A percentile compares a stretch with the other conserved stretches of the same genome.
Conservation (phyloP, 2,888 invertebrate genomes). For the Apotomis betuletana region DNA sequence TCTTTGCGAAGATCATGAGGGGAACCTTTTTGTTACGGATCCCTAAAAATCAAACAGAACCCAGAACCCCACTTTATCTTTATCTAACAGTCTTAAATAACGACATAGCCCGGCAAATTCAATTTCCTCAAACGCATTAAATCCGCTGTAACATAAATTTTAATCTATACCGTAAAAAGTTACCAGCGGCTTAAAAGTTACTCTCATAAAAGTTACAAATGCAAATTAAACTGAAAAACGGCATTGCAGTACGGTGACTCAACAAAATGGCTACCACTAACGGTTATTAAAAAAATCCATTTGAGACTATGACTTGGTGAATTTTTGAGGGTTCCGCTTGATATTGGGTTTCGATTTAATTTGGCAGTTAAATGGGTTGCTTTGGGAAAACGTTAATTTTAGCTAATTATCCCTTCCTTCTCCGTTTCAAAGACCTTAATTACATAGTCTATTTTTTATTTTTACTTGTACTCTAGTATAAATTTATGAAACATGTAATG, state of each 20-base stretch:
- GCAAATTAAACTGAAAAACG: constrained; percentile 58
- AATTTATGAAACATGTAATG: no score
- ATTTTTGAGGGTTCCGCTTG: constrained; percentile 17
- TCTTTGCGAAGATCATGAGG: no score
- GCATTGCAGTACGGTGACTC: constrained; percentile 73
- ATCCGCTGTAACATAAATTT: constrained; percentile 26
- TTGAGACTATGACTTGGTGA: constrained; percentile 39
- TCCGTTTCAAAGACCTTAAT: no score
- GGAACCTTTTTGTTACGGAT: no score
- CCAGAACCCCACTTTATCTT: no score
- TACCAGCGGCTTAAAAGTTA: constrained; percentile 26
- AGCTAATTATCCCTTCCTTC: neutral
- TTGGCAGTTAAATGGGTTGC: constrained; percentile 20
- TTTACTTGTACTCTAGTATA: no score
- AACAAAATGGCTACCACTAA: constrained; percentile 48
- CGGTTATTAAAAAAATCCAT: constrained; percentile 43
- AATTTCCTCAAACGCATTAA: constrained; percentile 27
- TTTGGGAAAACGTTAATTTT: constrained; percentile 13
- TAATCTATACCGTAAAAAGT: constrained; percentile 34
- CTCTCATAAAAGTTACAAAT: constrained; percentile 31
- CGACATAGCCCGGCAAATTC: neutral
- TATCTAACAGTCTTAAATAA: neutral
- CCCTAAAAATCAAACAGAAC: no score
- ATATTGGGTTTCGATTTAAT: constrained; percentile 17
- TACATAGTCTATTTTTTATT: no score